Base-by-base conservation (phyloP, 1,140 invertebrate genomes). In the Psix sp. region DNA sequence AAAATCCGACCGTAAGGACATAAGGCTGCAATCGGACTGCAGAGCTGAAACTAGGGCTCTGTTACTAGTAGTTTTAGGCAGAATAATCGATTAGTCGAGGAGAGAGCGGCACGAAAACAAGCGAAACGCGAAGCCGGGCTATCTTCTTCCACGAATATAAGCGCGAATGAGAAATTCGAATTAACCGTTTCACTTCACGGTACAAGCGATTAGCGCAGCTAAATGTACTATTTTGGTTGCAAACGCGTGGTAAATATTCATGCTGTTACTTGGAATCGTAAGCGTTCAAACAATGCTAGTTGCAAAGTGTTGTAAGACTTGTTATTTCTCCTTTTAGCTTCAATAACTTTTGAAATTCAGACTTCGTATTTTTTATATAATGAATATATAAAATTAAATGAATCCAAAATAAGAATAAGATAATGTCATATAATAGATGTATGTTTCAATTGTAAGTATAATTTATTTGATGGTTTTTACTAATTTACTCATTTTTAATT, bases 101-200 rank as follows among this genome's bases (percentile, higher is more conserved):
- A 68, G 51, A n/a, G n/a, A 57, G 48, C 15, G 51, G 63, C 72
- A 68, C 63, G 72, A 68, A 68, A 74, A 74, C 63, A 68, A 68
- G 71, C 48, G 57, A 46, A 66, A 74, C 36, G 67, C 57, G 26
- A 54, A 39, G 52, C 49, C 33, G 11, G 46, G 15, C 46, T 43
- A 42, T 62, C 56, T 59, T 54, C 60, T 66, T 60, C 42, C 60
- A 48, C 54, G 31, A 60, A 48, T 54, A 40, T 43, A 43, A 65
- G 54, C 40, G 54, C 52, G 54, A 65, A 59, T 40, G 68, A 48
- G 62, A 40, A 33, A 62, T 45, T 35, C 16, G 62, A 51, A 56
- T 59, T 65, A 65, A 2, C 18, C 48, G 15, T 73, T 73, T 73
- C 54, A 49, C 29, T 46, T 59, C 17, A 51, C 48, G 26, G 56